Percentiles rank a stretch among this genome's conserved stretches.
Evolutionary conservation across 2,888 invertebrate species (phyloP).

Genomic region (Sarcophaga variegata): DNA sequence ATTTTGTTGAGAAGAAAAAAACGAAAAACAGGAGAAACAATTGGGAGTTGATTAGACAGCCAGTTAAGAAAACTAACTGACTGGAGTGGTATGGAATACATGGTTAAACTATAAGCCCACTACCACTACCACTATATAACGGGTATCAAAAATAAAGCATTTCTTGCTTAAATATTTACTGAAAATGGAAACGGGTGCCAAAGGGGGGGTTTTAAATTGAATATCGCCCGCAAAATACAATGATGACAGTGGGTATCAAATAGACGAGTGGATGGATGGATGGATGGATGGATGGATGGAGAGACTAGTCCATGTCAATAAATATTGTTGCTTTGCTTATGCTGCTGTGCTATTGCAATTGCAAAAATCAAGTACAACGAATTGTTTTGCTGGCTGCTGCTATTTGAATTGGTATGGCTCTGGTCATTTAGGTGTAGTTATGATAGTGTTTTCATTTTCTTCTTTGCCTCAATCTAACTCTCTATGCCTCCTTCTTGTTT

Average conservation of each 20-base stretch:
- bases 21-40: slow-evolving; percentile 24
- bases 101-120: slow-evolving; percentile 18
- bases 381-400: neutral
- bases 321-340: slow-evolving; percentile 41
- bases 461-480: neutral
- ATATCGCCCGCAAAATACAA: slow-evolving; percentile 22
- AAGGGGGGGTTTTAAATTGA: neutral
- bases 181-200: neutral
- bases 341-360: neutral
- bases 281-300: neutral
- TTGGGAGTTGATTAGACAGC: slow-evolving; percentile 63
- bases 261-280: slow-evolving; percentile 3
- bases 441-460: slow-evolving; percentile 32
- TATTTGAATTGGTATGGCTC: slow-evolving; percentile 33
- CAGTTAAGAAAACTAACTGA: slow-evolving; percentile 57
- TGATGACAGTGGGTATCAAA: slow-evolving; percentile 13
- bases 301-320: slow-evolving; percentile 39
- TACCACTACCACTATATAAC: neutral
- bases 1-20: slow-evolving; percentile 43
- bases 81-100: neutral
- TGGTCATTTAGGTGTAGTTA: slow-evolving; percentile 47
- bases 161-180: neutral
- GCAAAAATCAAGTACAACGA: slow-evolving; percentile 52
- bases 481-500: neutral
- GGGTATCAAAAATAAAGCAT: slow-evolving; percentile 16